Base-by-base conservation (phyloP, 1,140 invertebrate species). In the Bombus breviceps region DNA sequence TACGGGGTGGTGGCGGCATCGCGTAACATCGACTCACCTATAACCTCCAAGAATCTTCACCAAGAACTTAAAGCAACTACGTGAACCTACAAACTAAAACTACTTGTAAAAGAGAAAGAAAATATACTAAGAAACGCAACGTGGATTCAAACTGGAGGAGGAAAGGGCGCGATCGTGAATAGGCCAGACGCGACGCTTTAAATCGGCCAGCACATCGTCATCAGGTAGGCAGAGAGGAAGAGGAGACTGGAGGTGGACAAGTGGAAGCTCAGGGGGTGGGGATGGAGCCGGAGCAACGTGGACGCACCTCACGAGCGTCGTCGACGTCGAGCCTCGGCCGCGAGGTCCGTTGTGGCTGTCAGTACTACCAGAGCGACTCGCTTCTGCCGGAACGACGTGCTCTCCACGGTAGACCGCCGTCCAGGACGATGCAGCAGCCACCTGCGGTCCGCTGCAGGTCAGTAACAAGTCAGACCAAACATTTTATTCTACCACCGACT, bases 301-400 rank as follows among this genome's bases (percentile, higher is more conserved):
- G 92, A 88, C 93, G 93, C 79, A 88, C 89, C 75, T 94, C 93
- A 75, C 93, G 97, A 90, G 96, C 97, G 79, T 97, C 97, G 90
- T 96, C 96, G 85, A 96, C 96, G 91, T 96, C 97, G 66, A 95
- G 97, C 91, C 93, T 93, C 91, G 94, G 95, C 74, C 94, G 95
- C 89, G 97, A 98, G 93, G 97, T 98, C 69, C 97, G 97, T 83
- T 98, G 97, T 94, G 97, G 96, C 85, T 98, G 97, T 95, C 97
- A 98, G 95, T 98, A 97, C 95, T 98, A 97, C 95, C 96, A 97
- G 95, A 97, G 96, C 92, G 97, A 98, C 93, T 97, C 97, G 82
- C 93, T 97, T 90, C 95, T 98, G 87, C 97, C 97, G 73, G 97
- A 97, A 94, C 96, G 97, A 90, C 95, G 96, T 64, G 97, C 97